phyloP scores from a whole-genome alignment of 2,888 invertebrate genomes.

The Allolobophora icterica region DNA sequence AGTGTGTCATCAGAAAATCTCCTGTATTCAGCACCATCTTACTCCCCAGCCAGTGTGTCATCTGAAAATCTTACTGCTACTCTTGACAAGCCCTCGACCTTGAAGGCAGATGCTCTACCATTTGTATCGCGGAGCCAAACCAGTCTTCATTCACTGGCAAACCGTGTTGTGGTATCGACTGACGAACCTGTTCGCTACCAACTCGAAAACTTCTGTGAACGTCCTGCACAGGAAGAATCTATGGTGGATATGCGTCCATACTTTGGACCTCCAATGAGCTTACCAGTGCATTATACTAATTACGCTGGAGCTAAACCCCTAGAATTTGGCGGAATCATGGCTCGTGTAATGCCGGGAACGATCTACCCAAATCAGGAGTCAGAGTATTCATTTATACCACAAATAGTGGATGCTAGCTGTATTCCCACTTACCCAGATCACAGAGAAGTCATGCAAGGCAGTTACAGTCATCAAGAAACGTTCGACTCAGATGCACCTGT shows the following conservation, averaged over 20 bases:
- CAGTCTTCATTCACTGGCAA: not conserved
- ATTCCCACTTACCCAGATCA: not conserved
- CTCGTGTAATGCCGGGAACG: not conserved
- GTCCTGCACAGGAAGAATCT: not conserved
- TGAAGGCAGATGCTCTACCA: not conserved
- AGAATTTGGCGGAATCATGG: not conserved
- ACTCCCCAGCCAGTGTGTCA: not conserved
- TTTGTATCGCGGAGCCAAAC: not conserved
- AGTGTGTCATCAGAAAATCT: too few species aligned
- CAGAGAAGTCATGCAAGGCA: not conserved
- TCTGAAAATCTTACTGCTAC: not conserved
- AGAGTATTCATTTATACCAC: not conserved
- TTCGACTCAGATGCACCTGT: not conserved
- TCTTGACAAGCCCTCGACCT: not conserved
- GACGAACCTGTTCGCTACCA: not conserved
- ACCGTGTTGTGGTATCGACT: not conserved
- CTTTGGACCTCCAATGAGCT: not conserved
- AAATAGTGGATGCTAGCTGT: not conserved
- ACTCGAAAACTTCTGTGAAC: not conserved
- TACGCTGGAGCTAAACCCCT: not conserved
- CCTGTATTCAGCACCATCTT: not conserved
- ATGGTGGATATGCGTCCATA: not conserved
- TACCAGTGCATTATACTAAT: not conserved
- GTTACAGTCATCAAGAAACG: not conserved
- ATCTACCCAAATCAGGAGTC: not conserved